These are phyloP conservation scores for Syncerus caffer DNA, from an alignment of 2,797 vertebrate genomes.

Conservation along the genomic window DNA sequence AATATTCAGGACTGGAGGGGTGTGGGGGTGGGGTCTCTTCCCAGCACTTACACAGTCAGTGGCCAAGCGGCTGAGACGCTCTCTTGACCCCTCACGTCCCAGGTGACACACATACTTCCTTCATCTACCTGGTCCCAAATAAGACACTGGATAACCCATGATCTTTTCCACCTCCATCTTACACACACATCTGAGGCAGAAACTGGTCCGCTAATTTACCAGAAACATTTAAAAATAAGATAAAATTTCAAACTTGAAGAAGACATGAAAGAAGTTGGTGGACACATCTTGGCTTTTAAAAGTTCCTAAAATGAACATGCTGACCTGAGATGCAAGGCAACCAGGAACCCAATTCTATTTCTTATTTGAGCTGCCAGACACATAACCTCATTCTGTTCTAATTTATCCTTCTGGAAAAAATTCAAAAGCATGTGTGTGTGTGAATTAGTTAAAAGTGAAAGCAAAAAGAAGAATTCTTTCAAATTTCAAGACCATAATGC, in stretches of 20 bases:
- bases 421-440: not conserved
- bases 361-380: not conserved
- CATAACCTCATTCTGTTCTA: not conserved
- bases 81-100: not conserved
- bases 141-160: not conserved
- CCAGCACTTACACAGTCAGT: not conserved
- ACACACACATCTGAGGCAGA: not conserved
- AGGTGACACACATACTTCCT: not conserved
- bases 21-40: not conserved
- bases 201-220: not conserved
- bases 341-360: slow-evolving; percentile 5
- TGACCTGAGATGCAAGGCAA: slow-evolving; percentile 15
- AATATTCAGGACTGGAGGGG: not conserved
- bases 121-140: not conserved
- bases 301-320: not conserved
- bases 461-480: not conserved
- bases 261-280: not conserved
- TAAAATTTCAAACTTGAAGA: not conserved
- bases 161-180: not conserved
- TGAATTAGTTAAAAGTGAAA: slow-evolving; percentile 27
- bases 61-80: not conserved
- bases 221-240: not conserved
- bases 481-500: slow-evolving; percentile 7
- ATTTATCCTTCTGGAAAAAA: not conserved
- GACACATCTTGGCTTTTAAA: not conserved